Evolutionary conservation across 2,888 invertebrate species (phyloP).

Genomic region (Melanostoma mellinum): DNA sequence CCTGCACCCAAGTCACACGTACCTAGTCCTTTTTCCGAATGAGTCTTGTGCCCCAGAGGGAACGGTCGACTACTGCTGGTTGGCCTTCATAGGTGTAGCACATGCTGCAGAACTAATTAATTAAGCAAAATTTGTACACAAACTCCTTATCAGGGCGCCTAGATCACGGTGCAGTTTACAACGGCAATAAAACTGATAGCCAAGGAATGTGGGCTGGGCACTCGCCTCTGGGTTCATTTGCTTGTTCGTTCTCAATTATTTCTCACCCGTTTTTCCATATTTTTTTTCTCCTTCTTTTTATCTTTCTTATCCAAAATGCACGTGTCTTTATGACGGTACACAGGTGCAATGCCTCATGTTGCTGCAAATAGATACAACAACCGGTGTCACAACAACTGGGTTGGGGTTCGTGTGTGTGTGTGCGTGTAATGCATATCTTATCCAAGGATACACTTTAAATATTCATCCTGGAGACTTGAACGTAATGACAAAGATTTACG

Average conservation of each 20-base stretch:
- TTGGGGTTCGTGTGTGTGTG: conserved; percentile 2
- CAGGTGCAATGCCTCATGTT: conserved; percentile 56
- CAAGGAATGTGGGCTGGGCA: conserved; percentile 29
- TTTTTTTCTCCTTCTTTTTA: conserved; percentile 18
- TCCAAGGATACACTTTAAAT: conserved; percentile 56
- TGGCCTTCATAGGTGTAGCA: conserved; percentile 52
- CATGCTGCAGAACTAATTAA: conserved; percentile 70
- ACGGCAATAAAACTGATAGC: conserved; percentile 42
- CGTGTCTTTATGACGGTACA: conserved; percentile 13
- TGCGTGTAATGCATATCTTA: conserved; percentile 35
- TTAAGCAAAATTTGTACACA: conserved; percentile 64
- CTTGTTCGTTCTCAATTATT: conserved; percentile 52
- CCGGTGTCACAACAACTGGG: conserved; percentile 46
- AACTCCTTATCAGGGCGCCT: conserved; percentile 57
- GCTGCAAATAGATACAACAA: conserved; percentile 49
- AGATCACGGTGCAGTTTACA: conserved; percentile 62
- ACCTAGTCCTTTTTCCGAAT: neutral
- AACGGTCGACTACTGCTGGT: conserved; percentile 6
- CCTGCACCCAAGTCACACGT: neutral
- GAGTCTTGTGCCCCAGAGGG: neutral
- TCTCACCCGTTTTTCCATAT: conserved; percentile 46
- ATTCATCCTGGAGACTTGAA: conserved; percentile 51
- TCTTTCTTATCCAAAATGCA: conserved; percentile 21
- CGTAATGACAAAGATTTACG: conserved; percentile 69
- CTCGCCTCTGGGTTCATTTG: conserved; percentile 35